Conservation (phyloP, 2,797 vertebrate genomes). For the Zenarchopterus dispar region DNA sequence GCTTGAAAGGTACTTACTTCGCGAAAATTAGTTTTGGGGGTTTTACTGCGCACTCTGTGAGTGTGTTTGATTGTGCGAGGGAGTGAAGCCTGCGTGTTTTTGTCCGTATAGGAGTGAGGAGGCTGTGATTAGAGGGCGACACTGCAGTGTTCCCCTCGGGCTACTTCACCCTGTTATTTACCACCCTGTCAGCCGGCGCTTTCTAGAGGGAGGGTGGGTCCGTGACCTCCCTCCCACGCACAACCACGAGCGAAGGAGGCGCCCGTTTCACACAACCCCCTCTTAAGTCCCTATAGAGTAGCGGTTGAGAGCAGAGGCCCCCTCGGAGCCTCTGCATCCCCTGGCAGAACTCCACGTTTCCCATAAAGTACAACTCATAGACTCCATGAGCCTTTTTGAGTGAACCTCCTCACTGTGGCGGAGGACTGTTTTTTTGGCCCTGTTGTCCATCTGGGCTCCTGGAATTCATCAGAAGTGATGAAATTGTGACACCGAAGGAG, state of each 20-base stretch:
- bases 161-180: constrained; percentile 72
- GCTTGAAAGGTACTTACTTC: no score
- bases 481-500: constrained; percentile 7
- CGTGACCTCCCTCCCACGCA: constrained; percentile 67
- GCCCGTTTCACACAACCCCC: constrained; percentile 35
- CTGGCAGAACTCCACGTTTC: constrained; percentile 21
- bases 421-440: constrained; percentile 15
- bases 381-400: not conserved
- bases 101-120: constrained; percentile 48
- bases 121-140: constrained; percentile 75
- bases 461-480: constrained; percentile 30
- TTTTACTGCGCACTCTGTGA: not conserved
- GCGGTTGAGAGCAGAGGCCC: constrained; percentile 13
- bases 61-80: constrained; percentile 21
- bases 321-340: constrained; percentile 15
- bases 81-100: constrained; percentile 16
- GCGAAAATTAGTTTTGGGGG: constrained; percentile 5
- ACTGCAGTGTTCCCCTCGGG: constrained; percentile 40
- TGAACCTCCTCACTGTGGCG: constrained; percentile 20
- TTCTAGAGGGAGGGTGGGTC: constrained; percentile 68
- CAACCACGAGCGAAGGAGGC: constrained; percentile 62
- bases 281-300: constrained; percentile 31
- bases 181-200: constrained; percentile 53
- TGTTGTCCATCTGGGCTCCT: constrained; percentile 28
- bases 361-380: constrained; percentile 23